These are phyloP conservation scores for Heliconius hermathena DNA, from an alignment of 1,140 invertebrate genomes.

Conservation along the genomic window DNA sequence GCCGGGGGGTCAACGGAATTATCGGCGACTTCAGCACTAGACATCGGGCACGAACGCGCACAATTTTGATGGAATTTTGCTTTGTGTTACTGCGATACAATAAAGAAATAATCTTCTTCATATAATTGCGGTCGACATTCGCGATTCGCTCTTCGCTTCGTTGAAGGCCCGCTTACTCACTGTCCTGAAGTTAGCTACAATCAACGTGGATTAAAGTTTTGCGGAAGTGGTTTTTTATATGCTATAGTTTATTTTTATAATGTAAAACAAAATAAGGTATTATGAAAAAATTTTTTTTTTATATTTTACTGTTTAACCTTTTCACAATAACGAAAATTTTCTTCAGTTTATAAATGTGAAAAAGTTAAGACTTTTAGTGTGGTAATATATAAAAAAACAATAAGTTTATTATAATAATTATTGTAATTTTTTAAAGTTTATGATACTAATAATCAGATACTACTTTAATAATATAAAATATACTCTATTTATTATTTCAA, in stretches of 20 bases:
- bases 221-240: constrained; percentile 46
- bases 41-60: constrained; percentile 89
- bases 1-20: constrained; percentile 92
- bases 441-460: neutral
- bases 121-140: constrained; percentile 75
- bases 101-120: constrained; percentile 72
- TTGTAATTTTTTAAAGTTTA: neutral
- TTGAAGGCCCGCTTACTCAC: constrained; percentile 79
- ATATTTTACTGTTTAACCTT: constrained; percentile 1
- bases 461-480: neutral
- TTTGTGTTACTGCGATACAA: constrained; percentile 69
- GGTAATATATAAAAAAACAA: neutral
- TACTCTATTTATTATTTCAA: neutral
- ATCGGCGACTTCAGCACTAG: constrained; percentile 92
- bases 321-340: neutral
- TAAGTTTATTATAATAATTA: neutral
- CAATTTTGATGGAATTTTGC: constrained; percentile 79
- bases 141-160: constrained; percentile 66
- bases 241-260: constrained; percentile 5
- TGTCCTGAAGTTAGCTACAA: constrained; percentile 74
- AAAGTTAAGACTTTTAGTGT: neutral
- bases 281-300: neutral
- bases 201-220: constrained; percentile 57
- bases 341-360: neutral
- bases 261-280: constrained; percentile 18